Evolutionary conservation across 1,140 invertebrate genomes (phyloP).

Genomic region (Ceratina australensis): DNA sequence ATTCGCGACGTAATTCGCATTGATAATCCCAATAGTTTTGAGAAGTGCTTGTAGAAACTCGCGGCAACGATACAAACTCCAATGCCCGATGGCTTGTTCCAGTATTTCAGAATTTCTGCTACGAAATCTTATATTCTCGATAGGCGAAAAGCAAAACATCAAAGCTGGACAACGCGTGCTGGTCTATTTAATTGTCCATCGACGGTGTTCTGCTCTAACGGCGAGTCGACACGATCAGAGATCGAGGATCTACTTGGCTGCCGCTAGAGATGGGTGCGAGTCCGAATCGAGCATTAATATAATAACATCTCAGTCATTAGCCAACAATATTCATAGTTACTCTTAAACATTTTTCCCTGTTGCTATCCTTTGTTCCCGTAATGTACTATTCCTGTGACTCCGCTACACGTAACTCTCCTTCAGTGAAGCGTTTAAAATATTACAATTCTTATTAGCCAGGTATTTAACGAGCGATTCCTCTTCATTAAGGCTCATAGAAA

Average conservation of each 20-base stretch:
- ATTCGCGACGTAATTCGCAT: no score
- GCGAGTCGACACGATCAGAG: constrained; percentile 35
- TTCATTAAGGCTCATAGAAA: neutral
- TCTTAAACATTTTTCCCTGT: no score
- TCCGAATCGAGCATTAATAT: neutral
- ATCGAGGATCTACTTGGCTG: constrained; percentile 38
- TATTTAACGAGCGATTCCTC: neutral
- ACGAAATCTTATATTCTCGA: neutral
- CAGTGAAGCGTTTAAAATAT: neutral
- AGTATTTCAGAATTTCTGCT: neutral
- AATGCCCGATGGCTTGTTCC: neutral
- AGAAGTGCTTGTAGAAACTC: no score
- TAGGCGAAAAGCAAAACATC: constrained; percentile 11
- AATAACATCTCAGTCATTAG: neutral
- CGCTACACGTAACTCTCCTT: neutral
- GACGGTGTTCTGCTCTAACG: constrained; percentile 4
- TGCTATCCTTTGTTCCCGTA: no score
- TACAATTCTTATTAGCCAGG: no score
- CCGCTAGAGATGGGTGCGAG: constrained; percentile 14
- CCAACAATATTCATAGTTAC: neutral
- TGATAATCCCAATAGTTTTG: no score
- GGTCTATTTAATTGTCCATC: constrained; percentile 53
- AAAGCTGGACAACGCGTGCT: constrained; percentile 18
- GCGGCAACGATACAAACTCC: neutral
- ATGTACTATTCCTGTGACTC: neutral